Percentiles rank a stretch among this genome's conserved stretches.
Conservation (phyloP, 2,113 vertebrate species). For the Falco punctatus region DNA sequence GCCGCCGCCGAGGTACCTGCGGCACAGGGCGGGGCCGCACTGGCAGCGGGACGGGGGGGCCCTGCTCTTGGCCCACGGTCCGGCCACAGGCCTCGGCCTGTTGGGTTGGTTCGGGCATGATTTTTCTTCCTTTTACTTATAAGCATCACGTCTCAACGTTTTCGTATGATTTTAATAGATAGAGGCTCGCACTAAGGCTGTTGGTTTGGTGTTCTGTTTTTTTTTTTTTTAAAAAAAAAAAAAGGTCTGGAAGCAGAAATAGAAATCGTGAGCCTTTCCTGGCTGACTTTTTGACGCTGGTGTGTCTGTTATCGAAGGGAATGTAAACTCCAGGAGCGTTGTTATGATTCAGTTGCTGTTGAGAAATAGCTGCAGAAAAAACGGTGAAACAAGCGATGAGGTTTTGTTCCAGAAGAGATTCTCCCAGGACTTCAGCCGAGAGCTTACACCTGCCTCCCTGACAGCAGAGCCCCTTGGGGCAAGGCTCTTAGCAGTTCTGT, state of each 20-base stretch:
- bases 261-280: fast-evolving
- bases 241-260: not conserved
- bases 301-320: not conserved
- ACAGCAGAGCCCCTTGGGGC: not conserved
- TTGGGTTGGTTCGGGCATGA: fast-evolving
- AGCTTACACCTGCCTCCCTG: not conserved
- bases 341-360: not conserved
- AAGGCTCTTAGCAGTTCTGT: not conserved
- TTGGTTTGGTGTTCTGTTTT: too few species aligned
- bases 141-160: not conserved
- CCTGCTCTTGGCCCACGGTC: not conserved
- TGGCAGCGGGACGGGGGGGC: not conserved
- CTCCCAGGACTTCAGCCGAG: not conserved
- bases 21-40: too few species aligned
- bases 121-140: not conserved
- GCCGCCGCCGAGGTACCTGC: not conserved
- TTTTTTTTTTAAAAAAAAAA: not conserved
- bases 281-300: not conserved
- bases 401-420: not conserved
- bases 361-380: not conserved
- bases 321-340: fast-evolving
- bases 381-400: not conserved
- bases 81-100: not conserved
- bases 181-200: fast-evolving
- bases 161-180: not conserved